A percentile compares a stretch with the other conserved stretches of the same genome.
Conservation (phyloP, 2,113 vertebrate genomes). For the Gobius niger region DNA sequence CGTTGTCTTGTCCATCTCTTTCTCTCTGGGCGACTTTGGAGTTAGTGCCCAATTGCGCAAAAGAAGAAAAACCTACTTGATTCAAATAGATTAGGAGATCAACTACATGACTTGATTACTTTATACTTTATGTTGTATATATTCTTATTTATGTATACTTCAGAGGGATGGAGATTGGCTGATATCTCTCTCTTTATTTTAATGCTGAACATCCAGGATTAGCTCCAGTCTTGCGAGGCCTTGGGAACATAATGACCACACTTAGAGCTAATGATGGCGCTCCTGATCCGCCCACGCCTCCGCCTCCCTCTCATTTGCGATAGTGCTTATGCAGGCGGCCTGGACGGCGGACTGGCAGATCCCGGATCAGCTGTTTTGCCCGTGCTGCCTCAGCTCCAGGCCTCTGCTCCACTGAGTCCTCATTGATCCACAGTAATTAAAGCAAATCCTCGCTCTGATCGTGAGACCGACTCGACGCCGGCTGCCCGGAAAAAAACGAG, state of each 20-base stretch:
- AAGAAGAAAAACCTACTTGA: too few relatives aligned
- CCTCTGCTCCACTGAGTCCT: constrained; percentile 45
- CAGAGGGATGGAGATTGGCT: too few relatives aligned
- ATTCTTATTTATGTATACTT: too few relatives aligned
- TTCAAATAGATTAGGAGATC: too few relatives aligned
- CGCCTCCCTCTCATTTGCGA: neutral
- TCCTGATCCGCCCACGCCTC: constrained; percentile 52
- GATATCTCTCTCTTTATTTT: constrained; percentile 36
- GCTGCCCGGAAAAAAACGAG: too few relatives aligned
- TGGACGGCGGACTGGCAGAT: constrained; percentile 11
- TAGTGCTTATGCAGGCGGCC: neutral
- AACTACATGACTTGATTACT: too few relatives aligned
- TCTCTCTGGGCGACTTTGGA: too few relatives aligned
- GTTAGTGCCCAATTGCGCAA: too few relatives aligned
- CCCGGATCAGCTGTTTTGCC: constrained; percentile 50
- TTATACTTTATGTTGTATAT: too few relatives aligned
- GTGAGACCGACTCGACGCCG: constrained; percentile 7
- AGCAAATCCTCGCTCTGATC: constrained; percentile 70
- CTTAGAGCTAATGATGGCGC: constrained; percentile 74
- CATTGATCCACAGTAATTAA: constrained; percentile 74
- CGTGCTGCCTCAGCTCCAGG: constrained; percentile 71
- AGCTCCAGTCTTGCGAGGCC: constrained; percentile 70
- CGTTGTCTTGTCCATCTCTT: too few relatives aligned
- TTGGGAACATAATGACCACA: constrained; percentile 76
- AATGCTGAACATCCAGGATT: constrained; percentile 64